Percentiles rank a stretch among this genome's conserved stretches.
phyloP scores from a whole-genome alignment of 2,113 vertebrate genomes.

The Apteryx owenii region DNA sequence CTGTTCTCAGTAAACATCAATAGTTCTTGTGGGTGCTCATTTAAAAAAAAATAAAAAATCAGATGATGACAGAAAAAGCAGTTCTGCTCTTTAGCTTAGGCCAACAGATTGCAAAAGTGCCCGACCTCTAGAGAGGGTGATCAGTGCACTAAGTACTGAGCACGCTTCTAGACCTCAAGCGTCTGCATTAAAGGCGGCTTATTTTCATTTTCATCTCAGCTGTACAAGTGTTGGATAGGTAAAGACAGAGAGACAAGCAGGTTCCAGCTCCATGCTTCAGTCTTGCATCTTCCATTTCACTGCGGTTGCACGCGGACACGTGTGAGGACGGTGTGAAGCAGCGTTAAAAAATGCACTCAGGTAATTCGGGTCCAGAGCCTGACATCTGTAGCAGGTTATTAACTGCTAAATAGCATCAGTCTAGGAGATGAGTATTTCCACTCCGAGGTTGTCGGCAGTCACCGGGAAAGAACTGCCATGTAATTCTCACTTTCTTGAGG shows the following conservation, averaged over 20 bases:
- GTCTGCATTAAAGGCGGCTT: neutral
- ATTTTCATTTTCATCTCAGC: accelerated
- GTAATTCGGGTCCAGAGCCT: neutral
- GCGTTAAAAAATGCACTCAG: neutral
- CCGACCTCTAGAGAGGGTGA: neutral
- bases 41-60: neutral
- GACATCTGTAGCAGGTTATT: neutral
- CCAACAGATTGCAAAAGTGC: neutral
- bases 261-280: accelerated
- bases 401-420: neutral
- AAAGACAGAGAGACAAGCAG: neutral
- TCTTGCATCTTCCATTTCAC: neutral
- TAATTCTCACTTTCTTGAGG: neutral
- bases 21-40: neutral
- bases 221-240: neutral
- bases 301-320: neutral
- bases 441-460: neutral
- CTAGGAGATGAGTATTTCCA: neutral
- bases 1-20: neutral
- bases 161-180: neutral
- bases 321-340: neutral
- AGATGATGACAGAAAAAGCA: neutral
- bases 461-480: neutral
- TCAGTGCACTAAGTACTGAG: neutral
- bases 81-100: neutral